Percentiles rank a stretch among this genome's conserved stretches.
Conservation (phyloP, 2,888 invertebrate species). For the Epiblema foenella region DNA sequence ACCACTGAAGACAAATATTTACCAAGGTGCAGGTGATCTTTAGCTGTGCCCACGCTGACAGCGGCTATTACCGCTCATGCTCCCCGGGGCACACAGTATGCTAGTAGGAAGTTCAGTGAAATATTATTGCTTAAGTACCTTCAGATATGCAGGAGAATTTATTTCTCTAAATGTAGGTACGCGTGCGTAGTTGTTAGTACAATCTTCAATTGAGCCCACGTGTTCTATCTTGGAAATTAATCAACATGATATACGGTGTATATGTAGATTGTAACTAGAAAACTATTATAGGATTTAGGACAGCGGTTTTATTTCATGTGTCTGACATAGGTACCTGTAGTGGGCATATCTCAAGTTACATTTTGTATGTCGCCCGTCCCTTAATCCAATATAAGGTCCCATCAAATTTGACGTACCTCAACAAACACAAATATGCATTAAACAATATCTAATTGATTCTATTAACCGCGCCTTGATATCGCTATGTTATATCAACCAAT, state of each 20-base stretch:
- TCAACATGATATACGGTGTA: not conserved
- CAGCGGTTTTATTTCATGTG: too few relatives aligned
- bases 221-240: constrained; percentile 6
- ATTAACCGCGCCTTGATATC: constrained; percentile 12
- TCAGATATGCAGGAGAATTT: constrained; percentile 6
- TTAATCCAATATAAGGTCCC: not conserved
- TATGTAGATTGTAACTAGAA: not conserved
- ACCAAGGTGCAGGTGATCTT: constrained; percentile 73
- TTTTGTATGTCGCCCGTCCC: too few relatives aligned
- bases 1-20: constrained; percentile 80
- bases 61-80: constrained; percentile 66
- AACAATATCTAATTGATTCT: constrained; percentile 12
- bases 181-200: constrained; percentile 14
- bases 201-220: constrained; percentile 19
- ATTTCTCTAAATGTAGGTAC: constrained; percentile 15
- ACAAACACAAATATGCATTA: constrained; percentile 1
- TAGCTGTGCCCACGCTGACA: constrained; percentile 78
- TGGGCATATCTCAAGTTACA: too few relatives aligned
- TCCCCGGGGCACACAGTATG: constrained; percentile 59
- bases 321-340: too few relatives aligned
- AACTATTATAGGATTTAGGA: too few relatives aligned
- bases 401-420: not conserved
- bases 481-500: constrained; percentile 32
- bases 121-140: constrained; percentile 32
- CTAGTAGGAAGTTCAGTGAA: constrained; percentile 44